Evolutionary conservation across 2,888 invertebrate species (phyloP).

Genomic region (Amblyjoppa fuscipennis): DNA sequence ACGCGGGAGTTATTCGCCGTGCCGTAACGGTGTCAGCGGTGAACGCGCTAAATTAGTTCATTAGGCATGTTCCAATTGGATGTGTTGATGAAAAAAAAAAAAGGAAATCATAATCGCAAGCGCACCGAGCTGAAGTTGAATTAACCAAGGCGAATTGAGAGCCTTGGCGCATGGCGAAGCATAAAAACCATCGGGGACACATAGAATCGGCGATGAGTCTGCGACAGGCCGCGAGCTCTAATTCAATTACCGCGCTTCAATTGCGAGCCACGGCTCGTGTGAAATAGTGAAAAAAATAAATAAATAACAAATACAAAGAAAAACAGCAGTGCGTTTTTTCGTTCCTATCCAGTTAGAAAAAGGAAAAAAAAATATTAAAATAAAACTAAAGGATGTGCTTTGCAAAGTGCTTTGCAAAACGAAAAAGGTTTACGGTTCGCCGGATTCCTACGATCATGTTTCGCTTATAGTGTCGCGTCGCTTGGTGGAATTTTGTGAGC

Average conservation of each 20-base stretch:
- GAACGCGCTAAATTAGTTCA: constrained; percentile 52
- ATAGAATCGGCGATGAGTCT: constrained; percentile 29
- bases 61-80: constrained; percentile 50
- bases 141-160: constrained; percentile 24
- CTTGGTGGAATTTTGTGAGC: neutral
- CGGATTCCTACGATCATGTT: neutral
- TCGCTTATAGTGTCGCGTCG: neutral
- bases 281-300: constrained; percentile 48
- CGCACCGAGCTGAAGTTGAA: constrained; percentile 8
- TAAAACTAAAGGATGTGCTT: neutral
- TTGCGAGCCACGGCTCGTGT: constrained; percentile 57
- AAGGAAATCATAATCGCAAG: constrained; percentile 32
- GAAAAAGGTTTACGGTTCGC: neutral
- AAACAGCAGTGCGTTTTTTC: constrained; percentile 15
- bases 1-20: neutral
- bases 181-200: constrained; percentile 31
- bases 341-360: constrained; percentile 19
- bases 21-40: constrained; percentile 56
- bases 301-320: constrained; percentile 37
- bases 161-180: neutral
- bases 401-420: neutral
- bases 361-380: neutral
- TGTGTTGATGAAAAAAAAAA: constrained; percentile 29
- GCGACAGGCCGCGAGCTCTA: constrained; percentile 66
- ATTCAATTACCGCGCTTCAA: constrained; percentile 72